Base-by-base conservation (phyloP, 2,888 invertebrate genomes). In the Sipha maydis region DNA sequence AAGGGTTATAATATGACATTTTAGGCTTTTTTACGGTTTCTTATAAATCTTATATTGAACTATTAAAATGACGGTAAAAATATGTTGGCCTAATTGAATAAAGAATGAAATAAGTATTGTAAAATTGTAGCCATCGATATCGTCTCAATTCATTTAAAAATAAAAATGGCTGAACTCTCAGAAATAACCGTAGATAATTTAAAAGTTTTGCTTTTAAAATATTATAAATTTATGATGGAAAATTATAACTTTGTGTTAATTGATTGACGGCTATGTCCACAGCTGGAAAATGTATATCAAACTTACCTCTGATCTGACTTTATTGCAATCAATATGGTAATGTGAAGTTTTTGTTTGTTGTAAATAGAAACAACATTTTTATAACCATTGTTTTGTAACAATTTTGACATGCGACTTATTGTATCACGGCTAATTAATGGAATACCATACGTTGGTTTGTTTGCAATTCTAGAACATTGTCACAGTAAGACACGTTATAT, bases 401-500 rank as follows among this genome's bases (percentile, higher is more conserved):
- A 82, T 69, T 82, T 82, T 69, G 69, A 82, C 67, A 67, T n/a
- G 67, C 19, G 19, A 67, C 41, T 80, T n/a, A 80, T 67, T 67
- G 38, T 67, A 28, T 67, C 80, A 38, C 80, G 19, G 41, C 80
- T 82, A 82, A 82, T 82, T 82, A 69, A 82, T 41, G 69, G 41
- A 41, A 82, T 17, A 69, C 67, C 38, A 5, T 38, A 38, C 28
- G 38, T 19, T 8, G 41, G 67, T 67, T 82, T 41, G 67, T 69
- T 82, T 69, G 82, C 41, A 82, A 82, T 82, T 82, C 69, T 82
- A 69, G 67, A 69, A 69, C 67, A 69, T 41, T 82, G 82, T 82
- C 82, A 28, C 82, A 34, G 25, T 79, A 56, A 25, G 31, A 31
- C 48, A 17, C 34, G 34, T 14, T 82, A 38, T 41, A 28, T 21